Evolutionary conservation across 2,888 invertebrate genomes (phyloP).

Genomic region (Rutpela maculata): DNA sequence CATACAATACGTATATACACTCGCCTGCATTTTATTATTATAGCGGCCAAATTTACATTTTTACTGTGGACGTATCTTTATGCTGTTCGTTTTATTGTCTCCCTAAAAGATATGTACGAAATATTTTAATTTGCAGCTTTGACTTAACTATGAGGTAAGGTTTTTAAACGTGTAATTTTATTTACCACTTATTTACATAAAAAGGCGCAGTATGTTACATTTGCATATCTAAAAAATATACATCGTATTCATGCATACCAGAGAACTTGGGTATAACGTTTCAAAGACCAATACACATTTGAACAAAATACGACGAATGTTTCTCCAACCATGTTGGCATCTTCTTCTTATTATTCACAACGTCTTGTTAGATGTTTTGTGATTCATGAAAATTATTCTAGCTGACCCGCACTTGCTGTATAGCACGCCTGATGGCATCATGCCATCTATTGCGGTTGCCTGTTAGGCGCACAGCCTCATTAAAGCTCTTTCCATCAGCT

Average conservation of each 20-base stretch:
- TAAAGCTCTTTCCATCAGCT: too few relatives aligned
- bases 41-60: slow-evolving; percentile 9
- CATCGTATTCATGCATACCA: not conserved
- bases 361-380: too few relatives aligned
- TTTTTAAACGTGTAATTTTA: slow-evolving; percentile 11
- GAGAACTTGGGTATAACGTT: not conserved
- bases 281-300: not conserved
- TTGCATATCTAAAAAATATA: slow-evolving; percentile 4
- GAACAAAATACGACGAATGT: too few relatives aligned
- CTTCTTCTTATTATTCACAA: too few relatives aligned
- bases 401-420: too few relatives aligned
- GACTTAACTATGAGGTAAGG: not conserved
- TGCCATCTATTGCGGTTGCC: too few relatives aligned
- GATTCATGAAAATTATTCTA: too few relatives aligned
- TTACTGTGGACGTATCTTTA: not conserved
- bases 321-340: too few relatives aligned
- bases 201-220: slow-evolving; percentile 3
- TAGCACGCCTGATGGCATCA: too few relatives aligned
- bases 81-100: slow-evolving; percentile 16
- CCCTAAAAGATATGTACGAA: not conserved
- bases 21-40: slow-evolving; percentile 46
- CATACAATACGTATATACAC: slow-evolving; percentile 52
- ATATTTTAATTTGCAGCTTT: not conserved
- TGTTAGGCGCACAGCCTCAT: too few relatives aligned
- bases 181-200: slow-evolving; percentile 13